A percentile compares a stretch with the other conserved stretches of the same genome.
phyloP scores from a whole-genome alignment of 1,140 invertebrate species.

The Scylla paramamosain region DNA sequence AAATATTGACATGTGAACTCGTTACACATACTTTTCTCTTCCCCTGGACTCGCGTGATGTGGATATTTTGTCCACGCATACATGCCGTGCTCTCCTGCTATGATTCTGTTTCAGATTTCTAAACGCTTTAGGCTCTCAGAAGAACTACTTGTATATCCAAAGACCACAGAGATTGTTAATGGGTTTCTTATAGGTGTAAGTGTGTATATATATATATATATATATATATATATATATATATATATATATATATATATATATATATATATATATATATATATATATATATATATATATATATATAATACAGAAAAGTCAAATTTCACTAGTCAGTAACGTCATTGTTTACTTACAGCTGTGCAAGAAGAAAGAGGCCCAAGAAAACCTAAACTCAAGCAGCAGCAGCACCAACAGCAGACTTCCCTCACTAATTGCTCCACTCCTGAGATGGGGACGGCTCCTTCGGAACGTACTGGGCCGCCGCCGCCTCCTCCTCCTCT shows the following conservation, averaged over 20 bases:
- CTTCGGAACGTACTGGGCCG: neutral
- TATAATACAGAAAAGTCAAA: neutral
- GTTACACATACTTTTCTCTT: neutral
- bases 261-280: neutral
- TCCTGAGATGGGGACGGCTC: neutral
- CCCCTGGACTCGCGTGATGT: neutral
- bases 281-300: neutral
- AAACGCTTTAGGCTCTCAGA: too few species aligned
- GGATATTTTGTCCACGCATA: neutral
- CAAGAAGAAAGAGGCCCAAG: slow-evolving; percentile 68
- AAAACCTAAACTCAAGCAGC: slow-evolving; percentile 68
- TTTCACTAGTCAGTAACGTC: neutral
- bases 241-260: neutral
- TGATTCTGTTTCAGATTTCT: too few species aligned
- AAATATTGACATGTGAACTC: slow-evolving; percentile 68
- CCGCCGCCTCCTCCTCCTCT: slow-evolving; percentile 17
- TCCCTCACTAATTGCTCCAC: neutral
- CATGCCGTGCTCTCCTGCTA: neutral
- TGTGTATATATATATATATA: neutral
- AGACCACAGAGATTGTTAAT: too few species aligned
- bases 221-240: neutral
- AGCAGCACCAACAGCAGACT: slow-evolving; percentile 41
- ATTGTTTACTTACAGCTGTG: slow-evolving; percentile 40
- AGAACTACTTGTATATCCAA: too few species aligned
- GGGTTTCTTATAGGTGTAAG: neutral